These are phyloP conservation scores for Diceros bicornis DNA, from an alignment of 2,797 vertebrate species.

Conservation along the genomic window DNA sequence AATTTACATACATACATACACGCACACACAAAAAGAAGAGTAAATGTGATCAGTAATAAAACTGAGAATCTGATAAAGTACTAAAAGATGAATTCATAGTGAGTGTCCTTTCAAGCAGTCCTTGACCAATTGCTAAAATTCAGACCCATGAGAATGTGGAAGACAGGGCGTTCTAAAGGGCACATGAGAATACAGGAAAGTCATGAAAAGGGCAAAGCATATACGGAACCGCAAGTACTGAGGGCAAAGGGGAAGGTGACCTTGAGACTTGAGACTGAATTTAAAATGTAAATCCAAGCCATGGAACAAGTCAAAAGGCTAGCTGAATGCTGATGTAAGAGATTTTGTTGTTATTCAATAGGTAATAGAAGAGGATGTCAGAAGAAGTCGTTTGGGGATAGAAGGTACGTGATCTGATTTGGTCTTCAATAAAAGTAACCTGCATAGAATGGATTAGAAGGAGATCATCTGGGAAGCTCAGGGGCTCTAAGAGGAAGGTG, in stretches of 20 bases:
- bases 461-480: neutral
- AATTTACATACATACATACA: neutral
- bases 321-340: neutral
- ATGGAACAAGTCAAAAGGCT: neutral
- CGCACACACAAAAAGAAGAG: neutral
- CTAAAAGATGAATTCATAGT: neutral
- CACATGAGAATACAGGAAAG: neutral
- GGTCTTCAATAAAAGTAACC: neutral
- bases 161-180: neutral
- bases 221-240: neutral
- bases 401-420: neutral
- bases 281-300: constrained; percentile 14
- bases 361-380: neutral
- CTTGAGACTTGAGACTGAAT: neutral
- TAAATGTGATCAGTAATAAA: neutral
- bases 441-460: neutral
- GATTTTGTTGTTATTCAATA: neutral
- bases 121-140: neutral
- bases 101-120: neutral
- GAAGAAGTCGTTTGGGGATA: neutral
- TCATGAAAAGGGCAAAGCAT: neutral
- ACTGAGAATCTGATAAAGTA: neutral
- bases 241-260: neutral
- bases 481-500: neutral
- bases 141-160: neutral